phyloP scores from a whole-genome alignment of 1,140 invertebrate species.

The Lordiphosa clarofinis region DNA sequence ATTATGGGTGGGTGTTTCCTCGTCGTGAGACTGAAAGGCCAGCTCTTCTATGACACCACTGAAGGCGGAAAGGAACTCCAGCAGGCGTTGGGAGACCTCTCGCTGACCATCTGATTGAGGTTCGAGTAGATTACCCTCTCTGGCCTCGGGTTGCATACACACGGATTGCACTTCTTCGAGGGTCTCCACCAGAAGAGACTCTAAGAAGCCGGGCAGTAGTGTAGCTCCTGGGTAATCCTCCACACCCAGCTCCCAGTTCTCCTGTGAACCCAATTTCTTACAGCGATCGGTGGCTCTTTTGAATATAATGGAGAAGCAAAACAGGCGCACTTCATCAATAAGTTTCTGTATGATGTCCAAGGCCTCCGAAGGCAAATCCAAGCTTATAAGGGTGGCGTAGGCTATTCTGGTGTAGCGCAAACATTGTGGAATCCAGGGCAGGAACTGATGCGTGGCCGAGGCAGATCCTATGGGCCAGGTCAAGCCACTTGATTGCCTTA shows the following conservation, averaged over 20 bases:
- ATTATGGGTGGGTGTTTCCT: constrained; percentile 82
- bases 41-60: constrained; percentile 84
- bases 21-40: constrained; percentile 84
- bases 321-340: constrained; percentile 92
- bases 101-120: constrained; percentile 82
- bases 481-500: constrained; percentile 74
- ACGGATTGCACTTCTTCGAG: constrained; percentile 92
- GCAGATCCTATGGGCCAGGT: constrained; percentile 79
- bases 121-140: constrained; percentile 86
- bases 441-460: constrained; percentile 81
- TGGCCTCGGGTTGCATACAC: constrained; percentile 86
- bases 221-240: constrained; percentile 81
- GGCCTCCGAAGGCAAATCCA: constrained; percentile 90
- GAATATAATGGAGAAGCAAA: constrained; percentile 92
- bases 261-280: constrained; percentile 87
- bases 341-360: constrained; percentile 91
- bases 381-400: constrained; percentile 85
- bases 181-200: constrained; percentile 90
- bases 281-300: constrained; percentile 91
- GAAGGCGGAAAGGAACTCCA: constrained; percentile 86
- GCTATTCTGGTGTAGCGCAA: constrained; percentile 86
- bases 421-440: constrained; percentile 89
- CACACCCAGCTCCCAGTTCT: constrained; percentile 94
- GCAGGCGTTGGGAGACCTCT: constrained; percentile 85
- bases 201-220: constrained; percentile 89